Conservation (phyloP, 2,113 vertebrate genomes). For the Lepus timidus region DNA sequence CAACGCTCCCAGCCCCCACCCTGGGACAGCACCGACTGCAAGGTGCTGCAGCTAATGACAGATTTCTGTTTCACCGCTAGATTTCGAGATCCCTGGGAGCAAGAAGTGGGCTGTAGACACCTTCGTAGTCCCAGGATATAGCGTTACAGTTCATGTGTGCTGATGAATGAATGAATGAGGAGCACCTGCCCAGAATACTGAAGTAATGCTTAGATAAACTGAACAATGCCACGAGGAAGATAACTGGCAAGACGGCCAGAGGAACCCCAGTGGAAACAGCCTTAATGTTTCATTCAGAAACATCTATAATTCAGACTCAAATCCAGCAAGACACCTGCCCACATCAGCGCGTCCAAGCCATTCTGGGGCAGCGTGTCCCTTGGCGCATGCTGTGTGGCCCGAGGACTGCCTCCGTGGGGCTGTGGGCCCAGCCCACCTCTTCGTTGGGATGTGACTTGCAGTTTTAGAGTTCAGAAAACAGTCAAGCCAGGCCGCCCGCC, state of each 20-base stretch:
- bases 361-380: not conserved
- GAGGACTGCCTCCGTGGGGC: not conserved
- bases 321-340: conserved; percentile 58
- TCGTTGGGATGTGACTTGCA: not conserved
- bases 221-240: not conserved
- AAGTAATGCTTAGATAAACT: not conserved
- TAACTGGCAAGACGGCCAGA: conserved; percentile 21
- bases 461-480: conserved; percentile 61
- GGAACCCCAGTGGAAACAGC: not conserved
- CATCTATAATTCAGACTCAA: conserved; percentile 66
- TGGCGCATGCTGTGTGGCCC: not conserved
- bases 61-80: not conserved
- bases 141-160: not conserved
- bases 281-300: conserved; percentile 67
- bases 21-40: not conserved
- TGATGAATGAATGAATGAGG: not conserved
- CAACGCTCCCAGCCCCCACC: not conserved
- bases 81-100: not conserved
- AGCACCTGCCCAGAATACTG: not conserved
- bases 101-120: not conserved
- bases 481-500: not conserved
- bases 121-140: not conserved
- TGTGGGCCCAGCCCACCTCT: not conserved
- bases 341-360: not conserved
- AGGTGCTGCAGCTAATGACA: not conserved